Conservation (phyloP, 2,888 invertebrate genomes). For the Gerris lacustris region DNA sequence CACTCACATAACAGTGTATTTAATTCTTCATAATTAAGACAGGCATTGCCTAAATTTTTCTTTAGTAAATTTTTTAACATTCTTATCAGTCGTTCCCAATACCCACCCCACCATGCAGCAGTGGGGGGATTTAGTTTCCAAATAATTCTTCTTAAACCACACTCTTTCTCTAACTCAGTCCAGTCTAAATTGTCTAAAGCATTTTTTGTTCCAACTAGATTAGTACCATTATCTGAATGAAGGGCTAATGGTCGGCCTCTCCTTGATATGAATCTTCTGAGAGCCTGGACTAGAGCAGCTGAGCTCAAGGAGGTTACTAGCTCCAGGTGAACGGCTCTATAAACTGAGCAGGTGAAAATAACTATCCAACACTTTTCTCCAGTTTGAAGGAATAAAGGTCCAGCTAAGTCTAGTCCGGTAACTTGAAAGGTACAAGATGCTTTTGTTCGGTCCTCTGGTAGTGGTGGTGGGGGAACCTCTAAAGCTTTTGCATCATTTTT, state of each 20-base stretch:
- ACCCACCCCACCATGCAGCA: no score
- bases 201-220: slow-evolving; percentile 12
- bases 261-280: slow-evolving; percentile 29
- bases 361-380: slow-evolving; percentile 28
- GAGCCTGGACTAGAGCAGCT: slow-evolving; percentile 28
- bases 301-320: slow-evolving; percentile 28
- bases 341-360: slow-evolving; percentile 33
- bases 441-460: slow-evolving; percentile 25
- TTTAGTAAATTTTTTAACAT: slow-evolving; percentile 15
- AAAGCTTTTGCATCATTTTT: background rate
- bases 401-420: slow-evolving; percentile 31
- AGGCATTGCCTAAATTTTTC: slow-evolving; percentile 14
- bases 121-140: slow-evolving; percentile 30
- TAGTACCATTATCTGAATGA: background rate
- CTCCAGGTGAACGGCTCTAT: slow-evolving; percentile 34
- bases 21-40: slow-evolving; percentile 18
- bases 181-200: background rate
- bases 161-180: slow-evolving; percentile 10
- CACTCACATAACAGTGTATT: slow-evolving; percentile 19
- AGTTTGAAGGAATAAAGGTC: slow-evolving; percentile 30
- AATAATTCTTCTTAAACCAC: slow-evolving; percentile 24
- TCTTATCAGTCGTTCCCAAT: slow-evolving; percentile 14
- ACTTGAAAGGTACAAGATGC: slow-evolving; percentile 26
- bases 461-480: slow-evolving; percentile 13
- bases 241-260: slow-evolving; percentile 28